These are phyloP conservation scores for Isichthys henryi DNA, from an alignment of 2,113 vertebrate species.

Conservation along the genomic window DNA sequence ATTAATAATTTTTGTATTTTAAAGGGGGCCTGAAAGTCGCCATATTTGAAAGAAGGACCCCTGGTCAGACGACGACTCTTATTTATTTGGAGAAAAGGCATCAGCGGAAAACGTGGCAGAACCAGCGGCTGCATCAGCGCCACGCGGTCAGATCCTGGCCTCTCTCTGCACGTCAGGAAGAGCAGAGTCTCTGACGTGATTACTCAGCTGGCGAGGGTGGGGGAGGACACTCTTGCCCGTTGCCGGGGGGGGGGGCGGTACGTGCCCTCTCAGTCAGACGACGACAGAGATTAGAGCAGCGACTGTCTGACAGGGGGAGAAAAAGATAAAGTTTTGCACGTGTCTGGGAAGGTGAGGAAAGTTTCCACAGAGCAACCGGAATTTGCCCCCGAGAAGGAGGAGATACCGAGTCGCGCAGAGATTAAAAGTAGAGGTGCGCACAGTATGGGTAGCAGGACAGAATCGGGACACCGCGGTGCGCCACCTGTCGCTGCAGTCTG, in stretches of 20 bases:
- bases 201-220: neutral
- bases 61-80: neutral
- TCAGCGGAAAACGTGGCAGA: neutral
- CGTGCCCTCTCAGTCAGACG: neutral
- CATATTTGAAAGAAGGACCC: neutral
- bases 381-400: neutral
- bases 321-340: neutral
- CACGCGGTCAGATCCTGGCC: neutral
- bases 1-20: neutral
- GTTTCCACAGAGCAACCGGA: neutral
- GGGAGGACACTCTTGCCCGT: neutral
- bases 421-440: constrained; percentile 25
- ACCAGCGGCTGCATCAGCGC: neutral
- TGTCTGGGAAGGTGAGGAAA: neutral
- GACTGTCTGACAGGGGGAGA: neutral
- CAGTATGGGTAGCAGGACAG: constrained; percentile 35
- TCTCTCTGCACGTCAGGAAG: neutral
- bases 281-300: neutral
- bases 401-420: constrained; percentile 10
- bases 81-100: neutral
- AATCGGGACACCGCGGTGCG: constrained; percentile 39
- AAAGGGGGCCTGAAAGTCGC: neutral
- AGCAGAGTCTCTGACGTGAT: neutral
- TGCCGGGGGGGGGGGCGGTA: neutral
- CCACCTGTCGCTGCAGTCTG: constrained; percentile 55